Conservation (phyloP, 92 coral and sea anemone genomes). For the Parazoanthus swiftii region DNA sequence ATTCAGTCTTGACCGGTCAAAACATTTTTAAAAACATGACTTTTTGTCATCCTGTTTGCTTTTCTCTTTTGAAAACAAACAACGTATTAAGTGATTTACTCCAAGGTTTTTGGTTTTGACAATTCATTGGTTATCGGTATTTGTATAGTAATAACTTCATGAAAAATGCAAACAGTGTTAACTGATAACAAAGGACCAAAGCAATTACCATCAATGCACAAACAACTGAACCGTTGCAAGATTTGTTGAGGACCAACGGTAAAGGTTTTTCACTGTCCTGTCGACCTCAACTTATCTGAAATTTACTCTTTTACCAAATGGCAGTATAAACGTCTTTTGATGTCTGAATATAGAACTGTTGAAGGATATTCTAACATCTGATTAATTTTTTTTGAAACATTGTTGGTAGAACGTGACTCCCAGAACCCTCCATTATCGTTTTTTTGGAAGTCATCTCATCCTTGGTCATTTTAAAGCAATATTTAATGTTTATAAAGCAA, state of each 20-base stretch:
- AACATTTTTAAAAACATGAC: neutral
- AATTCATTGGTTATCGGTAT: neutral
- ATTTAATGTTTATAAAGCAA: too few relatives aligned
- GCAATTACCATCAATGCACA: neutral
- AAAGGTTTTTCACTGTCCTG: too few relatives aligned
- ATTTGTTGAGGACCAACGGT: neutral
- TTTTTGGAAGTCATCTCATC: too few relatives aligned
- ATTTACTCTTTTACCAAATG: neutral
- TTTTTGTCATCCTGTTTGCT: constrained; percentile 7
- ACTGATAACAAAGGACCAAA: too few relatives aligned
- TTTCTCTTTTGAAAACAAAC: constrained; percentile 18
- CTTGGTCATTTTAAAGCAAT: too few relatives aligned
- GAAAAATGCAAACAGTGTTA: neutral
- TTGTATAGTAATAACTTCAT: neutral
- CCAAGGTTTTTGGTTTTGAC: neutral
- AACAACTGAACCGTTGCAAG: neutral
- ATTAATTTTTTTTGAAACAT: too few relatives aligned
- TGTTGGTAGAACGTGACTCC: too few relatives aligned
- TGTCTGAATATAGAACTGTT: neutral
- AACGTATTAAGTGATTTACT: neutral
- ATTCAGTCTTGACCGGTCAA: neutral
- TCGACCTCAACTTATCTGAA: too few relatives aligned
- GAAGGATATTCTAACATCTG: neutral
- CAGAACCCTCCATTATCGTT: too few relatives aligned
- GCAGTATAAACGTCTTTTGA: neutral